A percentile compares a stretch with the other conserved stretches of the same genome.
Evolutionary conservation across 2,888 invertebrate genomes (phyloP).

Genomic region (Apamea monoglypha): DNA sequence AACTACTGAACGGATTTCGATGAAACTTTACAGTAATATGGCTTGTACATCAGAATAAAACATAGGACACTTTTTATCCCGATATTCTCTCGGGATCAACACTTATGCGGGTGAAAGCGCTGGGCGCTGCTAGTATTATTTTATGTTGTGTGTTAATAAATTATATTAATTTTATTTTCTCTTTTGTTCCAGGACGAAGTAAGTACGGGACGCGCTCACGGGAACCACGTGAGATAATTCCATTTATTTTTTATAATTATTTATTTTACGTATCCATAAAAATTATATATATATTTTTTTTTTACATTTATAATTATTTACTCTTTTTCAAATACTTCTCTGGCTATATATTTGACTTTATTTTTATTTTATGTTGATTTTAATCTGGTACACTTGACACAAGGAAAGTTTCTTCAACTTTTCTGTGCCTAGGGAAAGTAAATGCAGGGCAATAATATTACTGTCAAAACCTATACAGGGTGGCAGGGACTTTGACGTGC

Average conservation of each 20-base stretch:
- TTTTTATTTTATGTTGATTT: background rate
- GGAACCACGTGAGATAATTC: conserved; percentile 85
- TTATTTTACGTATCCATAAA: conserved; percentile 21
- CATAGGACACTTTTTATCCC: too few relatives aligned
- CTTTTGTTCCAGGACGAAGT: conserved; percentile 90
- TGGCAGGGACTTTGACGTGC: too few relatives aligned
- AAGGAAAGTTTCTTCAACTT: background rate
- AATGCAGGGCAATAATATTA: background rate
- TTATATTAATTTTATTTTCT: conserved; percentile 69
- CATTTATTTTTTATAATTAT: conserved; percentile 72
- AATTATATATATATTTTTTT: conserved; percentile 16
- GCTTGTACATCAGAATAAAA: too few relatives aligned
- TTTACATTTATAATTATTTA: background rate
- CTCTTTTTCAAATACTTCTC: background rate
- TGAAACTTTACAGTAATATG: too few relatives aligned
- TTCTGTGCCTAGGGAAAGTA: background rate
- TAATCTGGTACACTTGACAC: background rate
- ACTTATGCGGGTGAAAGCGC: too few relatives aligned
- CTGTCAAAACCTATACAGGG: too few relatives aligned
- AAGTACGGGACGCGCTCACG: conserved; percentile 88
- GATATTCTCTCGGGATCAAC: too few relatives aligned
- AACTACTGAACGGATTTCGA: too few relatives aligned
- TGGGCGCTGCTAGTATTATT: background rate
- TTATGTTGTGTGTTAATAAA: conserved; percentile 9
- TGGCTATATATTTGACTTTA: background rate